phyloP scores from a whole-genome alignment of 2,888 invertebrate species.

The Ophion ventricosus region DNA sequence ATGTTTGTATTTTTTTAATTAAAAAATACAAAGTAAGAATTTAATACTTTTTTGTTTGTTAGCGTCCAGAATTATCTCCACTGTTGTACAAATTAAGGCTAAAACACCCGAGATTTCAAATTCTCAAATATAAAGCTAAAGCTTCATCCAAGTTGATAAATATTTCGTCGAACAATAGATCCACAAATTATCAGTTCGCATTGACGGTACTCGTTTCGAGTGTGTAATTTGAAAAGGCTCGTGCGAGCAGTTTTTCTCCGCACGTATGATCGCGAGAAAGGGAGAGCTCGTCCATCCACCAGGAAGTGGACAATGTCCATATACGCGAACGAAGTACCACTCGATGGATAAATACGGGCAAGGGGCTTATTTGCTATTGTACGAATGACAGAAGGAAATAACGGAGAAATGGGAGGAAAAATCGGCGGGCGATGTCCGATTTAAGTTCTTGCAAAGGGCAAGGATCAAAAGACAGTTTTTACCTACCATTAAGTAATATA shows the following conservation, averaged over 20 bases:
- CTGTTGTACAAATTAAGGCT: no score
- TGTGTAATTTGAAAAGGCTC: neutral
- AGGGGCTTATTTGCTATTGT: slow-evolving; percentile 17
- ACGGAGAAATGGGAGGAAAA: neutral
- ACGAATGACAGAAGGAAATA: neutral
- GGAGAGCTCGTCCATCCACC: neutral
- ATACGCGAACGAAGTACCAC: slow-evolving; percentile 1
- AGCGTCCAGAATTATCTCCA: no score
- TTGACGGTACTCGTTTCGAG: no score
- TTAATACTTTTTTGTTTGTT: no score
- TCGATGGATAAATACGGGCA: neutral
- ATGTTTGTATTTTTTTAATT: no score
- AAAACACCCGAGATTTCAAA: no score
- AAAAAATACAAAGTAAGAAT: no score
- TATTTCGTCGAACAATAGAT: no score
- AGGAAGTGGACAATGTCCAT: slow-evolving; percentile 24
- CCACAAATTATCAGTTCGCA: no score
- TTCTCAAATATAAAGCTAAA: no score
- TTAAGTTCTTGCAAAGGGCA: neutral
- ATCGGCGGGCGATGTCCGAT: slow-evolving; percentile 39
- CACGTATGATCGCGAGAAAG: neutral
- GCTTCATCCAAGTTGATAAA: no score
- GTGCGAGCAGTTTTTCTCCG: neutral
- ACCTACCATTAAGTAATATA: slow-evolving; percentile 76
- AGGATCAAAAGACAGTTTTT: slow-evolving; percentile 81